phyloP scores from a whole-genome alignment of 2,113 vertebrate species.

The Eolophus roseicapilla region DNA sequence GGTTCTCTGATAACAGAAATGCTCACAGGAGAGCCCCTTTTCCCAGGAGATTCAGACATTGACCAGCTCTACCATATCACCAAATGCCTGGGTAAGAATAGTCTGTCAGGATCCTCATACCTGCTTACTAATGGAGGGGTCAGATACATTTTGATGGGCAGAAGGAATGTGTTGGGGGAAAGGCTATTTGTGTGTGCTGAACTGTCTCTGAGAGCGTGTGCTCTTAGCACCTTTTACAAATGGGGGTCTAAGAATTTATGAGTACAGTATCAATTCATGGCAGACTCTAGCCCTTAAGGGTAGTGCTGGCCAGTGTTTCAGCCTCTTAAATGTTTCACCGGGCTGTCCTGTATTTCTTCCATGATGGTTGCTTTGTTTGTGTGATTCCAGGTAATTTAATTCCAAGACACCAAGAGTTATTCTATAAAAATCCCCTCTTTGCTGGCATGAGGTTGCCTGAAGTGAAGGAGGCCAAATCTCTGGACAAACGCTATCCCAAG shows the following conservation, averaged over 20 bases:
- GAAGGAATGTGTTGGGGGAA: not conserved
- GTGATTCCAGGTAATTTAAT: constrained; percentile 81
- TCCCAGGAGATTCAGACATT: constrained; percentile 91
- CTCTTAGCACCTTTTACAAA: not conserved
- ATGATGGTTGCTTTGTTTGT: not conserved
- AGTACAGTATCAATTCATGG: not conserved
- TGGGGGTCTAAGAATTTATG: not conserved
- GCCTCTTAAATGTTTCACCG: not conserved
- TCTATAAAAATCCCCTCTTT: constrained; percentile 87
- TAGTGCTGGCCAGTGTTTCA: not conserved
- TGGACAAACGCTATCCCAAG: constrained; percentile 79
- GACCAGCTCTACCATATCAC: constrained; percentile 90
- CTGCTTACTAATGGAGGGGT: not conserved
- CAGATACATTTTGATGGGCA: not conserved
- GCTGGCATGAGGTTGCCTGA: constrained; percentile 82
- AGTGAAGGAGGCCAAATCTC: constrained; percentile 68
- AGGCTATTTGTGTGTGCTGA: not conserved
- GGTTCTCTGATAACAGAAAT: constrained; percentile 88
- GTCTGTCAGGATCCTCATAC: not conserved
- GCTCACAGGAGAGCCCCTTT: constrained; percentile 84
- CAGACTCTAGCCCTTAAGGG: not conserved
- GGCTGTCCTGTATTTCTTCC: not conserved
- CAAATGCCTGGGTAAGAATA: constrained; percentile 79
- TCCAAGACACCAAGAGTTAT: constrained; percentile 85
- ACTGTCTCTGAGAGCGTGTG: not conserved